These are phyloP conservation scores for Leptatherina wallacei DNA, from an alignment of 2,797 vertebrate species.

Conservation along the genomic window DNA sequence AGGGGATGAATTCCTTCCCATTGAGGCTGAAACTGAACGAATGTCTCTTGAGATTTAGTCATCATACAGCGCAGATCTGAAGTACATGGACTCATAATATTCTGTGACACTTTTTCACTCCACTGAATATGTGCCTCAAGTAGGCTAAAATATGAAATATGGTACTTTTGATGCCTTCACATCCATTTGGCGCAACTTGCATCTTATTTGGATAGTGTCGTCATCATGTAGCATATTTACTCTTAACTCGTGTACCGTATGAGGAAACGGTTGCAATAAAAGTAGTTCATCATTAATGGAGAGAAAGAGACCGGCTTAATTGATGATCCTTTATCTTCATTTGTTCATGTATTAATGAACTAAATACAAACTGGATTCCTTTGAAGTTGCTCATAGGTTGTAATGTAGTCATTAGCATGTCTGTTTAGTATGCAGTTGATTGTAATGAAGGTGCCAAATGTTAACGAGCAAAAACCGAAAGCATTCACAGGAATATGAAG, in stretches of 20 bases:
- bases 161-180: neutral
- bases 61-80: neutral
- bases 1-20: neutral
- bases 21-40: neutral
- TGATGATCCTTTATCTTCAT: neutral
- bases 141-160: neutral
- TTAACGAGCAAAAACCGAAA: neutral
- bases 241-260: neutral
- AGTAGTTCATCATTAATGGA: neutral
- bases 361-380: neutral
- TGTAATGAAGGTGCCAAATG: neutral
- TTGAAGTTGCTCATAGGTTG: neutral
- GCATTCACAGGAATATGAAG: neutral
- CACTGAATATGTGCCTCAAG: neutral
- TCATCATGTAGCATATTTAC: neutral
- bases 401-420: neutral
- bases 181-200: neutral
- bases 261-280: neutral
- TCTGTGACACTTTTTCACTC: no score
- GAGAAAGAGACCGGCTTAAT: neutral
- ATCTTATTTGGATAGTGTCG: neutral
- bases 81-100: neutral
- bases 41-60: neutral
- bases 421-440: neutral
- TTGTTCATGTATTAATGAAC: neutral